A percentile compares a stretch with the other conserved stretches of the same genome.
These are phyloP conservation scores for Andrena cerasifolii DNA, from an alignment of 1,140 invertebrate species.

Conservation along the genomic window DNA sequence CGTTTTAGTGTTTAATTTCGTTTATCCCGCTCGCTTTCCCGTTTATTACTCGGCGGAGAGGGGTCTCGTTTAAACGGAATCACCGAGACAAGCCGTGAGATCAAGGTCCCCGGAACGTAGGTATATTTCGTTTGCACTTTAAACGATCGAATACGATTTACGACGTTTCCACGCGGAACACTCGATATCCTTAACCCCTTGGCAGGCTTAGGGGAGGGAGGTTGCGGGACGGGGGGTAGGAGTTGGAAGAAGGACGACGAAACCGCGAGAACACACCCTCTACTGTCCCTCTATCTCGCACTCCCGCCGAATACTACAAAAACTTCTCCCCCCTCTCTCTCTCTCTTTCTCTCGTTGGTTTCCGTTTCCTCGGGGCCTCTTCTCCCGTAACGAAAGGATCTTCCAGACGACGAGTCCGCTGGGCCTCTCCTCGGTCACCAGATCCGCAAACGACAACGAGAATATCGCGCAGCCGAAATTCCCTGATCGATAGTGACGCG, in stretches of 20 bases:
- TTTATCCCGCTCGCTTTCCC: constrained; percentile 19
- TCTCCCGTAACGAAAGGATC: constrained; percentile 57
- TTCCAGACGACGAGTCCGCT: constrained; percentile 59
- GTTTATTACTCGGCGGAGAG: neutral
- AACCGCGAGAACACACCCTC: constrained; percentile 61
- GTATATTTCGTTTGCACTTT: constrained; percentile 18
- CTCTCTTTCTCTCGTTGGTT: constrained; percentile 28
- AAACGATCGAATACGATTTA: constrained; percentile 14
- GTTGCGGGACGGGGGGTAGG: neutral
- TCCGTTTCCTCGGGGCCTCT: constrained; percentile 35
- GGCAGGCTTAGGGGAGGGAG: too few relatives aligned
- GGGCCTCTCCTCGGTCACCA: constrained; percentile 3
- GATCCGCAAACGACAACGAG: neutral
- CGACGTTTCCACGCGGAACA: constrained; percentile 26
- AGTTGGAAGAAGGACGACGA: constrained; percentile 24
- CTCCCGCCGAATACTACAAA: constrained; percentile 54
- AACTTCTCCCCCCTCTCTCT: constrained; percentile 31
- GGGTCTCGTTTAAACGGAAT: neutral
- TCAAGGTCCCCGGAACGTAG: constrained; percentile 24
- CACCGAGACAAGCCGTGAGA: constrained; percentile 13
- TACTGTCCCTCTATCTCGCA: constrained; percentile 43
- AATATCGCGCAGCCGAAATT: too few relatives aligned
- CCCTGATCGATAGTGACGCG: too few relatives aligned
- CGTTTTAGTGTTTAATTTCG: too few relatives aligned
- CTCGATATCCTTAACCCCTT: constrained; percentile 43